Evolutionary conservation across 2,797 vertebrate species (phyloP).

Genomic region (Tokudaia muenninki): DNA sequence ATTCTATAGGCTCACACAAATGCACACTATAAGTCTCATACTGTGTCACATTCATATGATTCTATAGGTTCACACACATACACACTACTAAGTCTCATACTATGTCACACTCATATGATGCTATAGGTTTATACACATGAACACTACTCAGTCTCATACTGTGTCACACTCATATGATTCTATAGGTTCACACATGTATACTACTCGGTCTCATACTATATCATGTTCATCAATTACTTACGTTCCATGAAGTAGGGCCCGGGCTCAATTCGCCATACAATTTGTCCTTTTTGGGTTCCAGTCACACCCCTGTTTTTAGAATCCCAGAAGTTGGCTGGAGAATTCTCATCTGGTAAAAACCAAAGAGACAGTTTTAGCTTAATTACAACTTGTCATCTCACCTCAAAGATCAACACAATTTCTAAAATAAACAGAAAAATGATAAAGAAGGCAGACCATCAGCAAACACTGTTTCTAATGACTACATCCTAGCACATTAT

Average conservation of each 20-base stretch:
- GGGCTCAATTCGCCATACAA: slow-evolving; percentile 97
- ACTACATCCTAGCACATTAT: background rate
- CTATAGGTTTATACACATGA: no score
- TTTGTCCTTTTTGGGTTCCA: slow-evolving; percentile 97
- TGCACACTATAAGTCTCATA: background rate
- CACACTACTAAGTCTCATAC: background rate
- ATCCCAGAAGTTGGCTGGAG: slow-evolving; percentile 98
- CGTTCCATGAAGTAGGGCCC: slow-evolving; percentile 98
- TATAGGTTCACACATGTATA: background rate
- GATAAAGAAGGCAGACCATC: background rate
- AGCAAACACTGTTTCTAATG: background rate
- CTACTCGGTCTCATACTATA: background rate
- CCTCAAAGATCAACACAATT: slow-evolving; percentile 13
- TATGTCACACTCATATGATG: background rate
- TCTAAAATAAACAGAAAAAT: background rate
- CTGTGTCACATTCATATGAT: background rate
- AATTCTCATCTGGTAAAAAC: slow-evolving; percentile 94
- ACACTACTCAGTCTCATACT: background rate
- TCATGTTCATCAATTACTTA: slow-evolving; percentile 87
- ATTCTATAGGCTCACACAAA: background rate
- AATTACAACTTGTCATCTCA: slow-evolving; percentile 30
- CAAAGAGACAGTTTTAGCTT: slow-evolving; percentile 62
- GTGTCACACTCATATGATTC: background rate
- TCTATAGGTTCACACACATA: background rate
- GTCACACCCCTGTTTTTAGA: slow-evolving; percentile 99